Percentiles rank a stretch among this genome's conserved stretches.
Evolutionary conservation across 2,113 vertebrate genomes (phyloP).

Genomic region (Dipodomys ordii): DNA sequence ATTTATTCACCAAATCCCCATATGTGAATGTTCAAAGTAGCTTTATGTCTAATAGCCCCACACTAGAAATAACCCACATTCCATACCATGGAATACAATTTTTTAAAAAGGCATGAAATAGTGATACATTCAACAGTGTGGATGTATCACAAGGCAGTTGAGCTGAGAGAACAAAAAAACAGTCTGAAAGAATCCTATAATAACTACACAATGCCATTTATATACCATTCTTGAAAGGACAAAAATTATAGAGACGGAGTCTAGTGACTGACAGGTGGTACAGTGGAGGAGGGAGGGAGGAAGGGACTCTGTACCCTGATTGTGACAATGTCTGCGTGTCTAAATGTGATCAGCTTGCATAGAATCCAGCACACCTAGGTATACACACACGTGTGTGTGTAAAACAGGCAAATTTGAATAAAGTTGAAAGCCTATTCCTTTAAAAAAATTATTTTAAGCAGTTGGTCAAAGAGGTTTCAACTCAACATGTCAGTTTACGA

Average conservation of each 20-base stretch:
- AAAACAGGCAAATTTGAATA: neutral
- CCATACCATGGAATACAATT: neutral
- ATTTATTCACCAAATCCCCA: neutral
- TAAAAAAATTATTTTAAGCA: too few species aligned
- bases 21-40: neutral
- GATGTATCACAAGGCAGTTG: conserved; percentile 3
- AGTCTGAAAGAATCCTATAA: neutral
- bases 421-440: too few species aligned
- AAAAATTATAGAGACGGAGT: neutral
- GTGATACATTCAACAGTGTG: neutral
- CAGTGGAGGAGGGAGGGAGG: neutral
- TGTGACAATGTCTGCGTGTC: neutral
- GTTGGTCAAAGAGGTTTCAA: too few species aligned
- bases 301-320: neutral
- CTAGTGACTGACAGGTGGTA: neutral
- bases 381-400: neutral
- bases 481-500: too few species aligned
- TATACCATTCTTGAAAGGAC: conserved; percentile 31
- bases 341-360: neutral
- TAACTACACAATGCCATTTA: neutral
- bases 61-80: neutral
- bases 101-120: neutral
- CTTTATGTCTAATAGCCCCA: neutral
- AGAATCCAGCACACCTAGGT: neutral
- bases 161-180: neutral